Evolutionary conservation across 2,888 invertebrate genomes (phyloP), one percentile per base, ranked within the genome.

Genomic region (Cryptosula pallasiana): DNA sequence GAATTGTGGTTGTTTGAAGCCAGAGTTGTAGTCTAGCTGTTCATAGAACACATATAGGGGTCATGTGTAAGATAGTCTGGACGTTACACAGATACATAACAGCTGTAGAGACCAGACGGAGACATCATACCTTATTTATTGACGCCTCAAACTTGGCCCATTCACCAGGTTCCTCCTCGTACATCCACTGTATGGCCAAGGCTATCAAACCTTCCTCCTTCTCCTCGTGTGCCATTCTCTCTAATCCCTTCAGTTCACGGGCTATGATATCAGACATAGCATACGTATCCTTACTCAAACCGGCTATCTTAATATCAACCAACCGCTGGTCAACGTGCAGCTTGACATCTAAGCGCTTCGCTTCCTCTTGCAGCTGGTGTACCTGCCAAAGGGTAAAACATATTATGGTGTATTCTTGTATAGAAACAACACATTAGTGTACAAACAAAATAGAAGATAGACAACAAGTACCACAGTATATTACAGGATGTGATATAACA

Each of bases 141-240:
- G 9, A 3, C 9, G 29, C 13, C 2, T 63, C 63, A 32, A 63
- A 63, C 29, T 63, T 63, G 13, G n/a, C 32, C 63, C 63, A 63
- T 16, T 63, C 9, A 13, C 5, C 63, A 13, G 20, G 13, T 13
- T 27, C 63, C 2, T 63, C 63, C 27, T 32, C 29, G 32, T 63
- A 63, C 63, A 29, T 27, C 63, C 63, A 63, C 34, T 63, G 63
- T 16, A 20, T 27, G 9, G 63, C 63, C 9, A 27, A 34, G 9
- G 63, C 63, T 32, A 63, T 27, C 32, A 63, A 32, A 13, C 16
- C 63, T 27, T 63, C 63, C 63, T 63, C 63, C 32, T 63, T 63
- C 32, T 63, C 32, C 32, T 63, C 63, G 27, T 25, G 27, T 27
- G 32, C 34, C 13, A 16, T 27, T n/a, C 32, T 63, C 63, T 63